Conservation (phyloP, 2,113 vertebrate genomes). For the Macroglossus sobrinus region DNA sequence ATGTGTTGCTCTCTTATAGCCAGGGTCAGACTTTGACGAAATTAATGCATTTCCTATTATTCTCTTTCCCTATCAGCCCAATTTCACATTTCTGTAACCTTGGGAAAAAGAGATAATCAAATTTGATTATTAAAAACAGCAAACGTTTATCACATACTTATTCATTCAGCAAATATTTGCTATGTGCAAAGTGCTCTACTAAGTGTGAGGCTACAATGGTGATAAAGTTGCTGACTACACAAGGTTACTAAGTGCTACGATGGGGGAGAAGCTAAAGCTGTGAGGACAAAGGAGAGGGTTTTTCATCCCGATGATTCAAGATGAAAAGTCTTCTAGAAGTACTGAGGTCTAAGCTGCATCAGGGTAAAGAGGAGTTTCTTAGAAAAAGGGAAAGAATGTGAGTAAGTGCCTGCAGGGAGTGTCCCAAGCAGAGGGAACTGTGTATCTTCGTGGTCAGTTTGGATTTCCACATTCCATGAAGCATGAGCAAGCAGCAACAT, state of each 20-base stretch:
- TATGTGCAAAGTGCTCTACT: neutral
- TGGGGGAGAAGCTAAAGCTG: neutral
- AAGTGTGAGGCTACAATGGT: neutral
- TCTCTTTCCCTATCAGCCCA: neutral
- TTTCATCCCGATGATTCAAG: neutral
- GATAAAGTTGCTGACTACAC: neutral
- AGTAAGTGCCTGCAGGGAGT: neutral
- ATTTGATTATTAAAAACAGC: neutral
- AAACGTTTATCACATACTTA: neutral
- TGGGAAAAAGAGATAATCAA: neutral
- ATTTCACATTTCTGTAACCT: neutral
- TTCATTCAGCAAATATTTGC: neutral
- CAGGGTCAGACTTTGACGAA: neutral
- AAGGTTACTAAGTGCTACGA: neutral
- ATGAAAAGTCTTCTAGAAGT: neutral
- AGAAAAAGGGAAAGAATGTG: neutral
- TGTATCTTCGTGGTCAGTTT: neutral
- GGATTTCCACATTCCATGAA: neutral
- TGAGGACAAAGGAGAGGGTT: neutral
- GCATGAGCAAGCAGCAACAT: neutral
- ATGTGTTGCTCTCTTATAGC: neutral
- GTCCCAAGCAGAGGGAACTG: neutral
- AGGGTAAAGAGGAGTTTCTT: neutral
- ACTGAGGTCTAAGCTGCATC: neutral
- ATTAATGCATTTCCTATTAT: neutral